Conservation (phyloP, 2,888 invertebrate species). For the Beris morrisii region DNA sequence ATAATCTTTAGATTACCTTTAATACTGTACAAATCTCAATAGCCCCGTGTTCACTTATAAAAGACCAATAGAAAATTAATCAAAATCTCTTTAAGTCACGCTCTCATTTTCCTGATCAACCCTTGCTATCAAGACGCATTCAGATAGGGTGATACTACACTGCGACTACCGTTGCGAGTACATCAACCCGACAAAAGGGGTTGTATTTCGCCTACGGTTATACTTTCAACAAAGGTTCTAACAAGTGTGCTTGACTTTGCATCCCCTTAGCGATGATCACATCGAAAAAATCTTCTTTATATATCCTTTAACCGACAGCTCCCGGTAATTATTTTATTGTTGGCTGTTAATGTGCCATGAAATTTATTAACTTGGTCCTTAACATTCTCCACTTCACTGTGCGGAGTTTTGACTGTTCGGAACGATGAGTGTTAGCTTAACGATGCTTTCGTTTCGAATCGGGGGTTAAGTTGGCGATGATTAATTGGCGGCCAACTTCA, state of each 20-base stretch:
- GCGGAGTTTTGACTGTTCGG: background rate
- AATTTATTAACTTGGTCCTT: slow-evolving; percentile 43
- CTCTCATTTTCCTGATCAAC: too few species aligned
- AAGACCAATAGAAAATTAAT: too few species aligned
- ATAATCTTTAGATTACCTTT: too few species aligned
- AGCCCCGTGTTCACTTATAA: too few species aligned
- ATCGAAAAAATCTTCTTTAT: slow-evolving; percentile 1
- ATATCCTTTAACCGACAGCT: slow-evolving; percentile 13
- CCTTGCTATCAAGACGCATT: too few species aligned
- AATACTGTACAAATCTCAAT: too few species aligned
- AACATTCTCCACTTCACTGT: background rate
- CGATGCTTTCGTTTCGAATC: background rate
- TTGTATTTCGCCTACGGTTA: slow-evolving; percentile 27
- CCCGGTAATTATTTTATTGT: slow-evolving; percentile 47
- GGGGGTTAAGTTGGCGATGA: slow-evolving; percentile 11
- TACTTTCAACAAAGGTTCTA: slow-evolving; percentile 26
- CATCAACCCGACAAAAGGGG: slow-evolving; percentile 16
- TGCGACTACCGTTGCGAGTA: slow-evolving; percentile 1
- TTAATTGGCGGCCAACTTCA: slow-evolving; percentile 17
- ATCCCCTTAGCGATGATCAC: slow-evolving; percentile 11
- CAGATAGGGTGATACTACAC: too few species aligned
- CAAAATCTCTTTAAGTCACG: too few species aligned
- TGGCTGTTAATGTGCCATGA: slow-evolving; percentile 47
- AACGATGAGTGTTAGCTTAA: background rate
- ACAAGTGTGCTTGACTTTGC: slow-evolving; percentile 24